phyloP scores from a whole-genome alignment of 1,140 invertebrate species.

The Eciton burchellii region DNA sequence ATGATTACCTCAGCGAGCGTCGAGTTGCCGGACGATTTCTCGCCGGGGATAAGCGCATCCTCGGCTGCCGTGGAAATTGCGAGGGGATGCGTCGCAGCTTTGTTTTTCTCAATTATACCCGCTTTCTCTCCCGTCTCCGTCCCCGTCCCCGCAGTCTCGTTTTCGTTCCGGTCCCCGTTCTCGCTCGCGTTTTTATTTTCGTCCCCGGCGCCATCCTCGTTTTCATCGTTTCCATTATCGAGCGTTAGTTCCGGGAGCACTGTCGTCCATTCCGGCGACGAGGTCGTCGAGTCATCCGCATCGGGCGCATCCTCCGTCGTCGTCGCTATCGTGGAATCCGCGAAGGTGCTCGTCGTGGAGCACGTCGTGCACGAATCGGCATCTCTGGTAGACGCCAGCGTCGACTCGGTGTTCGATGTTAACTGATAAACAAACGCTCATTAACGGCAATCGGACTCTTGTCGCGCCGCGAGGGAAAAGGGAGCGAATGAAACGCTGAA shows the following conservation, averaged over 20 bases:
- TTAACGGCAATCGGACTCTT: slow-evolving; percentile 2
- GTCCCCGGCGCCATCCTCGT: neutral
- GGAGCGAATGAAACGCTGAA: too few species aligned
- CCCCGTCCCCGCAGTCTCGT: slow-evolving; percentile 7
- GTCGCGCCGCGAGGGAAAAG: too few species aligned
- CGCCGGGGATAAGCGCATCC: slow-evolving; percentile 11
- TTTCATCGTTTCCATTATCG: slow-evolving; percentile 36
- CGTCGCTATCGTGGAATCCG: slow-evolving; percentile 51
- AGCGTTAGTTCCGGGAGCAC: slow-evolving; percentile 33
- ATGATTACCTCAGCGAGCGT: slow-evolving; percentile 32
- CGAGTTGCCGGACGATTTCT: slow-evolving; percentile 42
- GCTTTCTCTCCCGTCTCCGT: slow-evolving; percentile 44
- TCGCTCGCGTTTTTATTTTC: slow-evolving; percentile 34
- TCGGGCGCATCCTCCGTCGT: slow-evolving; percentile 67
- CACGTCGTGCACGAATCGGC: slow-evolving; percentile 69
- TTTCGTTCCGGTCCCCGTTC: slow-evolving; percentile 39
- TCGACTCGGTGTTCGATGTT: slow-evolving; percentile 61
- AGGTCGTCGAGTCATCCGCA: slow-evolving; percentile 66
- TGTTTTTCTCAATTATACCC: slow-evolving; percentile 56
- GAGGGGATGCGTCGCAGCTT: slow-evolving; percentile 38
- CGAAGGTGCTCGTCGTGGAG: slow-evolving; percentile 63
- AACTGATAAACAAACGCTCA: slow-evolving; percentile 46
- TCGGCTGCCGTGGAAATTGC: slow-evolving; percentile 12
- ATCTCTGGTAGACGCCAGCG: slow-evolving; percentile 31
- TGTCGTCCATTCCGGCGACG: slow-evolving; percentile 63